Evolutionary conservation across 2,113 vertebrate genomes (phyloP), one percentile per base, ranked within the genome.

Genomic region (Morphnarchus princeps): DNA sequence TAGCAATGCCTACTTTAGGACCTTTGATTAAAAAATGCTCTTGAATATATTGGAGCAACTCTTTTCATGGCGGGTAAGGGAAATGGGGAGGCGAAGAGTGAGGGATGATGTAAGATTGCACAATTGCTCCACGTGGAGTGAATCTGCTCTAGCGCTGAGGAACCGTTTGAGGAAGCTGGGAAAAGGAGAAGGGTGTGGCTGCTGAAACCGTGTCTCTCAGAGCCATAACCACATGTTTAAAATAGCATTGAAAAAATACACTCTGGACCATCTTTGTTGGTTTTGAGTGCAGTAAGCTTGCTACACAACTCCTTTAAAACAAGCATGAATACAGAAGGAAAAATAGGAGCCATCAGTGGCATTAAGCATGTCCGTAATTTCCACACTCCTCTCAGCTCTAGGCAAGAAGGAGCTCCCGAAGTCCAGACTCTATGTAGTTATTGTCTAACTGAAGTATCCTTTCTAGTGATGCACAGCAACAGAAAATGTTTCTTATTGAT

Each of bases 181-280:
- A 93, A 96, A 95, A 87, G 78, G 73, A 96, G 96, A 96, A 94
- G 95, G 95, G 95, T 95, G 96, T 79, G 91, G 74, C 89, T 95
- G 78, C 73, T 80, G 94, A 94, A 97, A 95, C 84, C 11, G 2
- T 80, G 71, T 87, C 81, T 73, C 73, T 66, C 45, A 45, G 49
- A 96, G 66, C 89, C 89, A 50, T 77, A 97, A 97, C 96, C 95
- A 94, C 95, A 96, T 9, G 79, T 91, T 90, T 91, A 94, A 95
- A 97, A 96, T 96, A 97, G 95, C 89, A 43, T 3, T 77, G 91
- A 78, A 95, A 87, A 96, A 93, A 95, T 66, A 94, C 54, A 59
- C 84, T 73, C n/a, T 9, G 16, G 54, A 40, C 50, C 58, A 94
- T 95, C 61, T 77, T 67, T 59, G 67, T 66, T 96, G 78, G 2